phyloP scores from a whole-genome alignment of 1,140 invertebrate genomes.

The Solen grandis region DNA sequence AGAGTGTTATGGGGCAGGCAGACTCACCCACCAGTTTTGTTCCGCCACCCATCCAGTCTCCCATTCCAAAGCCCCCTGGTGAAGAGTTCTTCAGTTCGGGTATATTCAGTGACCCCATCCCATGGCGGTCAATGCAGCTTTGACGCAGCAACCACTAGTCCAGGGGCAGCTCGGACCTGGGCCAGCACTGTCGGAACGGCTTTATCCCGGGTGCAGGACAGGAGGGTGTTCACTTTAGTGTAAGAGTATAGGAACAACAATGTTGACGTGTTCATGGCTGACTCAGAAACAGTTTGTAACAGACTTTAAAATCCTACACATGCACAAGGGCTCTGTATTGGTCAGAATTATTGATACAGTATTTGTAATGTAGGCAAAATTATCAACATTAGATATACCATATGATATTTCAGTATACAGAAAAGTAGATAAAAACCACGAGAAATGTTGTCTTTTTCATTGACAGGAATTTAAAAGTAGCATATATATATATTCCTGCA shows the following conservation, averaged over 20 bases:
- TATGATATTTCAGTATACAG: slow-evolving; percentile 21
- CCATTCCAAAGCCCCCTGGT: slow-evolving; percentile 1
- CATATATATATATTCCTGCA: no score
- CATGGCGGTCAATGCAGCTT: no score
- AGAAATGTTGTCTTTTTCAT: no score
- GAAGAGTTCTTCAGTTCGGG: slow-evolving; percentile 67
- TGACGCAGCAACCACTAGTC: no score
- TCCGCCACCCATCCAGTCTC: neutral
- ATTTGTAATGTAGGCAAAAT: neutral
- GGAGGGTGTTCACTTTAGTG: slow-evolving; percentile 85
- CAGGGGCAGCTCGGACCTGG: no score
- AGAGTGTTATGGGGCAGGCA: slow-evolving; percentile 85
- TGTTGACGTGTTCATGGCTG: slow-evolving; percentile 86
- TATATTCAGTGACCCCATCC: slow-evolving; percentile 49
- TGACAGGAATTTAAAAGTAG: no score
- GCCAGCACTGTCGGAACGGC: no score
- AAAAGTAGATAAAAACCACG: no score
- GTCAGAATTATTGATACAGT: no score
- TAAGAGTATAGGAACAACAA: slow-evolving; percentile 87
- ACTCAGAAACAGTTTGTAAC: slow-evolving; percentile 88
- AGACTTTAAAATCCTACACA: neutral
- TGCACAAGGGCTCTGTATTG: neutral
- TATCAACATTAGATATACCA: neutral
- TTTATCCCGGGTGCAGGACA: no score
- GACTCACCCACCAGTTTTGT: slow-evolving; percentile 48